phyloP scores from a whole-genome alignment of 2,888 invertebrate genomes.

The Bellardia pandia region DNA sequence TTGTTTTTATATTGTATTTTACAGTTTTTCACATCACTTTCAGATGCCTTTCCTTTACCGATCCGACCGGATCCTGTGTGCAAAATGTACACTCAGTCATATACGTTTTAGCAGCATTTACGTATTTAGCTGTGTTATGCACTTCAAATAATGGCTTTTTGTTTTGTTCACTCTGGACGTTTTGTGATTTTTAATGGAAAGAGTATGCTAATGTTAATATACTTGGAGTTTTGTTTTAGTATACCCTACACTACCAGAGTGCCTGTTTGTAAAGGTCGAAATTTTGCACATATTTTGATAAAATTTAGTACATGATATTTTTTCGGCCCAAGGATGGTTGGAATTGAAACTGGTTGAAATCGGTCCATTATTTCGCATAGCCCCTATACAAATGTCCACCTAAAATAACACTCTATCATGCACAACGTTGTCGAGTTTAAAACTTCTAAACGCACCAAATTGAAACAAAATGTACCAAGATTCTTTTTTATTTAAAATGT shows the following conservation, averaged over 20 bases:
- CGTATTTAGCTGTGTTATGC: background rate
- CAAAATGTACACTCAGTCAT: background rate
- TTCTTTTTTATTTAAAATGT: too few relatives aligned
- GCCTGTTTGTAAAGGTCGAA: too few relatives aligned
- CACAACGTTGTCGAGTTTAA: too few relatives aligned
- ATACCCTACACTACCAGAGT: background rate
- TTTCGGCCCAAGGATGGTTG: too few relatives aligned
- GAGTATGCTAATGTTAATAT: background rate
- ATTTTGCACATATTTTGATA: too few relatives aligned
- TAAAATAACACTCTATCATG: too few relatives aligned
- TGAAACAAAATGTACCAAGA: too few relatives aligned
- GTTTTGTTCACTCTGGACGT: background rate
- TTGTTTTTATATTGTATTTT: slow-evolving; percentile 47
- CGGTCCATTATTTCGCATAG: too few relatives aligned
- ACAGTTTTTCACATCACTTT: slow-evolving; percentile 24
- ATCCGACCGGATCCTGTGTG: background rate
- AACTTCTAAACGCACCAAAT: too few relatives aligned
- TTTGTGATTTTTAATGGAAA: background rate
- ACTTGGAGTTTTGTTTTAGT: background rate
- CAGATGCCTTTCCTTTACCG: background rate
- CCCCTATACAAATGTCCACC: too few relatives aligned
- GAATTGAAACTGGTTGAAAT: too few relatives aligned
- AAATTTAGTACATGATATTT: too few relatives aligned
- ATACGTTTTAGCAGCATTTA: slow-evolving; percentile 6
- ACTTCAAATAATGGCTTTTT: slow-evolving; percentile 38